phyloP scores from a whole-genome alignment of 2,797 vertebrate genomes.

The Florisuga fusca region DNA sequence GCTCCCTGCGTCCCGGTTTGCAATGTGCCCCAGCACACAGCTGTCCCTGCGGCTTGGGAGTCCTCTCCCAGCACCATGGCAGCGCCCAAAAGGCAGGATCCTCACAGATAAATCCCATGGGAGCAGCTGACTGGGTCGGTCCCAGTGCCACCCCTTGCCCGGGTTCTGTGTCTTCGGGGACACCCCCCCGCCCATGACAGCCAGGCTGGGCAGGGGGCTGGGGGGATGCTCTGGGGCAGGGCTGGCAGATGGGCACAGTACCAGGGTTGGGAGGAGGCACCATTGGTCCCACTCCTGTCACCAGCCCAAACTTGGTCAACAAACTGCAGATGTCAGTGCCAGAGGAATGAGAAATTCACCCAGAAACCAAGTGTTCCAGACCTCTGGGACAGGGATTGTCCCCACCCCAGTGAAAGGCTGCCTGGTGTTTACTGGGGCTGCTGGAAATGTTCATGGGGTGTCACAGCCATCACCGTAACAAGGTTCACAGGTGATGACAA shows the following conservation, averaged over 20 bases:
- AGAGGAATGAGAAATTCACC: not conserved
- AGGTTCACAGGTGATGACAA: not conserved
- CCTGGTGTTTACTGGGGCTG: not conserved
- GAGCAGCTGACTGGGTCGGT: not conserved
- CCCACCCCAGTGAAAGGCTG: not conserved
- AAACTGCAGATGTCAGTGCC: not conserved
- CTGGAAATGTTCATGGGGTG: not conserved
- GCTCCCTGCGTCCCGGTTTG: not conserved
- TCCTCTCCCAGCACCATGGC: accelerated
- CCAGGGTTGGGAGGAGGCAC: no score
- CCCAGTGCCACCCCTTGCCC: not conserved
- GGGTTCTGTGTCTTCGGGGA: not conserved
- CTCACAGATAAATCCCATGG: accelerated
- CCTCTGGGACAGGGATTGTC: not conserved
- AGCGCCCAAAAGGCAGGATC: not conserved
- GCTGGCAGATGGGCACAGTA: not conserved
- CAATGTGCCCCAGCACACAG: not conserved
- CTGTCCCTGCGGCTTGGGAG: not conserved
- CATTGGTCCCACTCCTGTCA: accelerated
- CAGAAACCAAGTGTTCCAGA: not conserved
- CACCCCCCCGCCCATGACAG: not conserved
- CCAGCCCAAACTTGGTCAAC: not conserved
- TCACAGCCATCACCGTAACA: not conserved
- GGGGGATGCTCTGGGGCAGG: not conserved
- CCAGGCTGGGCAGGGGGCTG: accelerated